Evolutionary conservation across 2,113 vertebrate species (phyloP).

Genomic region (Chlamydotis undulata): DNA sequence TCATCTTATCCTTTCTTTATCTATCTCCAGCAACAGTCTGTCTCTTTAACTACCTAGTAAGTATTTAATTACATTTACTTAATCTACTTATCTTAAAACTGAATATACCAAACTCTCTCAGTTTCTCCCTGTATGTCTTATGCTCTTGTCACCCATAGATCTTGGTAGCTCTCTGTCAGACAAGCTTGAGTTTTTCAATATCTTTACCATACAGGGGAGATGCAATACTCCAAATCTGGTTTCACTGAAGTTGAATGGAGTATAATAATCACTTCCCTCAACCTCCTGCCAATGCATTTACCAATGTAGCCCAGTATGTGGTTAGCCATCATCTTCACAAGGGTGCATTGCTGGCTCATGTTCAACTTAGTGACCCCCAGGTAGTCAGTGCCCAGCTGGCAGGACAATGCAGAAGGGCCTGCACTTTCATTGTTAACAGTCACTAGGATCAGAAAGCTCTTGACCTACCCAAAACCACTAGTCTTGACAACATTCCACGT

Average conservation of each 20-base stretch:
- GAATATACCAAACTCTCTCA: background rate
- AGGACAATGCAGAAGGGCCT: background rate
- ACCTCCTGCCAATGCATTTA: accelerated
- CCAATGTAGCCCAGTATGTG: background rate
- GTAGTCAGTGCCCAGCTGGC: background rate
- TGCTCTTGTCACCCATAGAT: background rate
- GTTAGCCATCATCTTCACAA: background rate
- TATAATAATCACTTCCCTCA: background rate
- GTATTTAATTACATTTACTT: background rate
- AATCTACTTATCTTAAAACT: background rate
- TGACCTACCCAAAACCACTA: background rate
- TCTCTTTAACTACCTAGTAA: background rate
- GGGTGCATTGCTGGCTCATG: background rate
- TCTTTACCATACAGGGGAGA: background rate
- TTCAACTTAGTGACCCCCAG: background rate
- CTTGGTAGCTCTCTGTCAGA: background rate
- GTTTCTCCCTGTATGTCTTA: background rate
- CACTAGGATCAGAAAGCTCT: background rate
- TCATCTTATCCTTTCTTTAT: background rate
- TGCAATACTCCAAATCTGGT: background rate
- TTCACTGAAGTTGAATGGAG: background rate
- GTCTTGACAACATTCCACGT: background rate
- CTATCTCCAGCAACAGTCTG: background rate
- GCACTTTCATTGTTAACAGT: background rate
- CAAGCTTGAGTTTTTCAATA: background rate